Evolutionary conservation across 92 coral and sea anemone genomes (phyloP), one percentile per base, ranked within the genome.

Genomic region (Porites divaricata): DNA sequence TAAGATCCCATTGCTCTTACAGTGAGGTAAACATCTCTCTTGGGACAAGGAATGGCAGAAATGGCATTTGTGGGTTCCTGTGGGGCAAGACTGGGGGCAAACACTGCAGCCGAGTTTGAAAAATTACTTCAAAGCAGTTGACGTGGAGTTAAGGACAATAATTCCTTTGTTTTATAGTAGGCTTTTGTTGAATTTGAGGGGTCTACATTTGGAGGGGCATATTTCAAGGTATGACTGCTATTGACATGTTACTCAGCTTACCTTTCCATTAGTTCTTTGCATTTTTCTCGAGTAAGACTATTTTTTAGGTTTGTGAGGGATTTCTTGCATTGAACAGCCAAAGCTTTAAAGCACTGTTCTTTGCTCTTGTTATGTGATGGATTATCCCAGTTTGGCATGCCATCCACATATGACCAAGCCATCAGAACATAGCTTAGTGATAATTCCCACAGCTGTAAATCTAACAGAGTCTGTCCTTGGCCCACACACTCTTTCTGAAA

Each of bases 361-460:
- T 94, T 94, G 77, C 98, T 92, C 57, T 79, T 81, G 85, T 94
- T 94, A 68, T 94, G 98, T 0, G 93, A 82, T 19, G 98, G 95
- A 53, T 83, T 94, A 61, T 94, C 98, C 98, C 98, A 94, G 80
- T 87, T 78, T 0, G 98, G 98, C 89, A 94, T 81, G 41, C 90
- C 90, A 68, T 81, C 87, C 64, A 94, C 93, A 73, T 86, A 87
- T 2, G 79, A 59, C 93, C 98, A 94, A 10, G 95, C 98, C 93
- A 87, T 89, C 9, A 94, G 75, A 7, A 89, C 95, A 77, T 94
- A 94, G 63, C 87, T 79, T 21, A 91, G 69, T 4, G 90, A 84
- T 17, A 90, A 73, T 59, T 83, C 89, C 95, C 98, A 94, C 61
- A 78, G 85, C 23, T 88, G 80, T 0, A 86, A 89, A 6, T 70